A percentile compares a stretch with the other conserved stretches of the same genome.
These are phyloP conservation scores for Chitala chitala DNA, from an alignment of 2,113 vertebrate genomes.

Conservation along the genomic window DNA sequence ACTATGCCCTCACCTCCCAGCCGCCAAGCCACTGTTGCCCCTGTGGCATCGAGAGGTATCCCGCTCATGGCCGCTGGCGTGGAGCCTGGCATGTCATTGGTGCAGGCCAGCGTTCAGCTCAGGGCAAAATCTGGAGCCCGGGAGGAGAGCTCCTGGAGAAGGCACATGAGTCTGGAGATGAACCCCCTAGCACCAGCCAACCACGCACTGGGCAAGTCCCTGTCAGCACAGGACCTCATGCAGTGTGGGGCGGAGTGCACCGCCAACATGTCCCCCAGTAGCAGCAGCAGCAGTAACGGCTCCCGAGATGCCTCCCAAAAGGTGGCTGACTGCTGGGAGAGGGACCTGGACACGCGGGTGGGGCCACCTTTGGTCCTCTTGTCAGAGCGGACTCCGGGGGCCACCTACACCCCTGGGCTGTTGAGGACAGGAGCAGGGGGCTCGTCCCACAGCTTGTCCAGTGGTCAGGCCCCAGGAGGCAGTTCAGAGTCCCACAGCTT, in stretches of 20 bases:
- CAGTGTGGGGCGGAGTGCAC: conserved; percentile 68
- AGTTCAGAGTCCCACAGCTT: conserved; percentile 75
- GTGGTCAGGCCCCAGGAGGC: conserved; percentile 57
- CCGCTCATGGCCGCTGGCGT: conserved; percentile 33
- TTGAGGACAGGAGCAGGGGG: conserved; percentile 76
- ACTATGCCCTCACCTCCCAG: conserved; percentile 16
- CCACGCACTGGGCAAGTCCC: conserved; percentile 75
- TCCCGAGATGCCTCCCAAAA: conserved; percentile 69
- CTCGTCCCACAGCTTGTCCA: conserved; percentile 62
- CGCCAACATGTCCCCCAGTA: conserved; percentile 58
- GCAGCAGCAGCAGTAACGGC: conserved; percentile 65
- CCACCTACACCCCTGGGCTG: conserved; percentile 71
- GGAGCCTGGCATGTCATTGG: conserved; percentile 63
- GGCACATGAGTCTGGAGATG: conserved; percentile 78
- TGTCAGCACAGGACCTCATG: conserved; percentile 91
- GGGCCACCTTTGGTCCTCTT: conserved; percentile 67
- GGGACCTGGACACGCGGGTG: conserved; percentile 71
- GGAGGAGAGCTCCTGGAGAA: conserved; percentile 77
- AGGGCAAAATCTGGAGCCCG: conserved; percentile 56
- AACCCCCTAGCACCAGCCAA: conserved; percentile 64
- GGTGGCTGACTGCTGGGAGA: conserved; percentile 75
- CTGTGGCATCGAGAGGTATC: not conserved
- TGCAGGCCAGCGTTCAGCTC: conserved; percentile 63
- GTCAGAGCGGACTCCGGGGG: conserved; percentile 62
- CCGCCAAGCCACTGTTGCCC: not conserved